Evolutionary conservation across 2,113 vertebrate species (phyloP).

Genomic region (Malurus melanocephalus): DNA sequence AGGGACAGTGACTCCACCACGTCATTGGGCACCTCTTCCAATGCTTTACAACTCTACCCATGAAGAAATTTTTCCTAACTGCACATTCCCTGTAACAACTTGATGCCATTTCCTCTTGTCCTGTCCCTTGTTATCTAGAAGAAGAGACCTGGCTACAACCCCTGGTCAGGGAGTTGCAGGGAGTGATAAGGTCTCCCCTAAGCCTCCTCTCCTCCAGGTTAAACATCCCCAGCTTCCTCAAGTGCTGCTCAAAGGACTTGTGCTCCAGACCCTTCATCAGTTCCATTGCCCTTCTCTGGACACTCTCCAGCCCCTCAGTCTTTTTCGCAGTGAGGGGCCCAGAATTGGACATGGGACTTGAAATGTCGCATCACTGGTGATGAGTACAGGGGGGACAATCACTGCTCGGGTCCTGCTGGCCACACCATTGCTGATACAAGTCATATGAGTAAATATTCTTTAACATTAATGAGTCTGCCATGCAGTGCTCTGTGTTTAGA

Average conservation of each 20-base stretch:
- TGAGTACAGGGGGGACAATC: neutral
- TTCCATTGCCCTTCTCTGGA: neutral
- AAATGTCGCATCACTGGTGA: neutral
- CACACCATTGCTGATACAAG: neutral
- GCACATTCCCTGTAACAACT: neutral
- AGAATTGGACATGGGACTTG: neutral
- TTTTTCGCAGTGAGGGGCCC: too few species aligned
- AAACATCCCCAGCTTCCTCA: neutral
- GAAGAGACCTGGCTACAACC: neutral
- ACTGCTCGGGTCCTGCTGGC: neutral
- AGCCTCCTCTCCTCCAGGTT: neutral
- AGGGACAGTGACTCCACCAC: fast-evolving
- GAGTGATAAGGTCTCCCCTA: fast-evolving
- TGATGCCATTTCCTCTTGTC: neutral
- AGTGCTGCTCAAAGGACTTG: neutral
- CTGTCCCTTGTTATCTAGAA: neutral
- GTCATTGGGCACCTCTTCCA: neutral
- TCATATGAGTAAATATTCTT: neutral
- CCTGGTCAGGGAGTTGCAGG: neutral
- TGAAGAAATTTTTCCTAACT: neutral
- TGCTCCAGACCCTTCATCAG: neutral
- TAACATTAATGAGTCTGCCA: neutral
- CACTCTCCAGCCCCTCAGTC: neutral
- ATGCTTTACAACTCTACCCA: neutral
- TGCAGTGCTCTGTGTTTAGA: neutral